These are phyloP conservation scores for Lithobius niger DNA, from an alignment of 1,140 invertebrate genomes.

Conservation along the genomic window DNA sequence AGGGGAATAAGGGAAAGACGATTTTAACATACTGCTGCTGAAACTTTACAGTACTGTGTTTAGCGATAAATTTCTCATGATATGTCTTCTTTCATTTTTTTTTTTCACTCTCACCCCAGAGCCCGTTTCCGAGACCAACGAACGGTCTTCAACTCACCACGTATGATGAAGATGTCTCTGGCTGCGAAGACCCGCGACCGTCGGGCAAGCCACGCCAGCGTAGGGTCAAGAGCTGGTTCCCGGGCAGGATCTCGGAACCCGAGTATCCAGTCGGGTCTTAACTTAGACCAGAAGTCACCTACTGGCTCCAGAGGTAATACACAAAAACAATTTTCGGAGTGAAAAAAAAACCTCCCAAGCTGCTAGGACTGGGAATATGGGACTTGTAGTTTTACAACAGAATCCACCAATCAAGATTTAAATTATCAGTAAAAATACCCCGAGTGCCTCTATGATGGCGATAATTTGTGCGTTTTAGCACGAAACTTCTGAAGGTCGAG, in stretches of 20 bases:
- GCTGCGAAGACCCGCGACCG: conserved; percentile 47
- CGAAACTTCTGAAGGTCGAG: too few species aligned
- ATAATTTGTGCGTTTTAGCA: too few species aligned
- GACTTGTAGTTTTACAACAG: too few species aligned
- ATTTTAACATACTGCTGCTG: too few species aligned
- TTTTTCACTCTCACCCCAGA: conserved; percentile 43
- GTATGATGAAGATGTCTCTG: conserved; percentile 26
- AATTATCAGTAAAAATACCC: too few species aligned
- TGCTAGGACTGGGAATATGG: too few species aligned
- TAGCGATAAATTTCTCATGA: background rate
- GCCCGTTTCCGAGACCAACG: conserved; percentile 80
- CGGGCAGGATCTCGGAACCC: background rate
- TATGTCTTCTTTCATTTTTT: conserved; percentile 11
- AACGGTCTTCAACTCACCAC: conserved; percentile 81
- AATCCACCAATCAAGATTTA: too few species aligned
- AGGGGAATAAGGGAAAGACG: too few species aligned
- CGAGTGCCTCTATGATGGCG: too few species aligned
- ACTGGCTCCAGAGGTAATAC: conserved; percentile 4
- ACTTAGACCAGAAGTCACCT: background rate
- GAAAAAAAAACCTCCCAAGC: too few species aligned
- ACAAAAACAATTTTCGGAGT: too few species aligned
- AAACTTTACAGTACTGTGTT: too few species aligned
- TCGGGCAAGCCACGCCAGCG: conserved; percentile 46
- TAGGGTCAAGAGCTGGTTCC: conserved; percentile 10
- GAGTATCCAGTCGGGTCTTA: conserved; percentile 7